Evolutionary conservation across 2,888 invertebrate species (phyloP), one percentile per base, ranked within the genome.

Genomic region (Adelognathus sp.): DNA sequence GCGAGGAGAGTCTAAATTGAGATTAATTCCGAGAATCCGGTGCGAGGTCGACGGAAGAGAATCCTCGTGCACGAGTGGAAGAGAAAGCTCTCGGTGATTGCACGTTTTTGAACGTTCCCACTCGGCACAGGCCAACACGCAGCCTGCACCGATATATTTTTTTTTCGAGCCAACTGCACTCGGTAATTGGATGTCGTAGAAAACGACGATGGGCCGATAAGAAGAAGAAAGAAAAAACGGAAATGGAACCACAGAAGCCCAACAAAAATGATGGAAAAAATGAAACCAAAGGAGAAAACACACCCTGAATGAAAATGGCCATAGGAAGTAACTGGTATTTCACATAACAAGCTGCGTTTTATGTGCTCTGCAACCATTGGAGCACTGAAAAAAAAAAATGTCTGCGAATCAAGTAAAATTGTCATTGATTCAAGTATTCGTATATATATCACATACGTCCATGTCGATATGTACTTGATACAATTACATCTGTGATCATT

Each of bases 21-120:
- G 76, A 76, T 76, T 76, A 76, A 76, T 76, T 58, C 33, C 60
- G 60, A 29, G 66, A 76, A 76, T 72, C 71, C 71, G 66, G 16
- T 64, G 64, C 76, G 66, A 61, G 52, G 21, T 36, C 60, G 52
- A 64, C 41, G 54, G 36, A 76, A 61, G 64, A 60, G 76, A 46
- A 66, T 50, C n/a, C 64, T 33, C 21, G 50, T 9, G 11, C 16
- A 18, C 33, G 27, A 56, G 66, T 58, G 39, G 36, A 67, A 75
- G 54, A 75, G 70, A 76, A 70, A 76, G 63, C 75, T 73, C 73
- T 61, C 41, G 60, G 50, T 50, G 50, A 52, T 74, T 69, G 61
- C 75, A 64, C 61, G 61, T 46, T 71, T 71, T 24, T 11, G n/a
- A 44, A 36, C 50, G n/a, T 18, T 50, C 24, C 50, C 29, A 11